phyloP scores from a whole-genome alignment of 2,888 invertebrate species.

The Andrena flavipes region DNA sequence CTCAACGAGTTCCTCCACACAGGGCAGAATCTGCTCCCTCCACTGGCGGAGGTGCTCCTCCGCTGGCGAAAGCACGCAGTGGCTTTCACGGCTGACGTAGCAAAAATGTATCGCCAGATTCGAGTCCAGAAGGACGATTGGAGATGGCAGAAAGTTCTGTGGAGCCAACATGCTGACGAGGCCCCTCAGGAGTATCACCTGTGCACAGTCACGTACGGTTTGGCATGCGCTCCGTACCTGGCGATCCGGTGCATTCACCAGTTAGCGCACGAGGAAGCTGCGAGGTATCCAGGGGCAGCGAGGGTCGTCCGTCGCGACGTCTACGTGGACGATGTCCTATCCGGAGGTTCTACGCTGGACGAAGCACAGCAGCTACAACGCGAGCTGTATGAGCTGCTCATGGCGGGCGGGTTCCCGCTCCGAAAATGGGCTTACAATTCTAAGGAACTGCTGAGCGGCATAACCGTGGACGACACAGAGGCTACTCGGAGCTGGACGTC shows the following conservation, averaged over 20 bases:
- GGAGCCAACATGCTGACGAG: too few species aligned
- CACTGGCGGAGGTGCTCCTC: too few species aligned
- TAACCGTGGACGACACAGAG: neutral
- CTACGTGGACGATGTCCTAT: too few species aligned
- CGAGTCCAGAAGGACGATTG: conserved; percentile 48
- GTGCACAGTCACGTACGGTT: conserved; percentile 15
- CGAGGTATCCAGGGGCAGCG: too few species aligned
- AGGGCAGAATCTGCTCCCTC: neutral
- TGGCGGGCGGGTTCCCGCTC: conserved; percentile 51
- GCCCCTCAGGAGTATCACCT: too few species aligned
- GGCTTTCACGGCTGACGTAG: neutral
- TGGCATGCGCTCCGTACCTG: conserved; percentile 42
- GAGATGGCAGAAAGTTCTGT: conserved; percentile 76
- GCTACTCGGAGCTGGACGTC: neutral
- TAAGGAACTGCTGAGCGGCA: neutral
- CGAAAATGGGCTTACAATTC: conserved; percentile 35
- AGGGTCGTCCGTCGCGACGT: too few species aligned
- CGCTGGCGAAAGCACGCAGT: too few species aligned
- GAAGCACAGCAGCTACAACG: too few species aligned
- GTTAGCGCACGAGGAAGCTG: too few species aligned
- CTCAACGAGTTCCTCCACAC: too few species aligned
- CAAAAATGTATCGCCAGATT: conserved; percentile 26
- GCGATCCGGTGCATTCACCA: neutral
- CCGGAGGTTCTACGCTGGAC: too few species aligned
- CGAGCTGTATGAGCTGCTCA: conserved; percentile 43